Evolutionary conservation across 2,113 vertebrate genomes (phyloP).

Genomic region (Cygnus buccinator): DNA sequence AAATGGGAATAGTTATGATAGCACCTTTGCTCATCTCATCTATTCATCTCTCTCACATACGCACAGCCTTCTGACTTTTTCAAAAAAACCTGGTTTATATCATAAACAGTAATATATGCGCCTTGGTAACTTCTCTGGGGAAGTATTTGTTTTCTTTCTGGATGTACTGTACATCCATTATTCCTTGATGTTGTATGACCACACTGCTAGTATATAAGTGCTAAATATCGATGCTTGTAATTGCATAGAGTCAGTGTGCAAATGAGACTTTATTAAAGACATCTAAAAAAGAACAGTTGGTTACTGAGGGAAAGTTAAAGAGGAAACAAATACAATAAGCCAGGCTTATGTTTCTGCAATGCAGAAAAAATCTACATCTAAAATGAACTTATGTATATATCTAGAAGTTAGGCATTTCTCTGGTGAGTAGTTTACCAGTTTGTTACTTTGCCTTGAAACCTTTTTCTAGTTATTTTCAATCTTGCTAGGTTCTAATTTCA

Average conservation of each 20-base stretch:
- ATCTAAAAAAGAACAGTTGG: background rate
- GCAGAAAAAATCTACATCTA: background rate
- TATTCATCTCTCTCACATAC: background rate
- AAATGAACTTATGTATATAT: background rate
- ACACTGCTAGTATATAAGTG: background rate
- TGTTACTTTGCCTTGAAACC: background rate
- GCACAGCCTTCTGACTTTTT: background rate
- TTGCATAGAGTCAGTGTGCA: background rate
- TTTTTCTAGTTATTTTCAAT: background rate
- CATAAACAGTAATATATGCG: background rate
- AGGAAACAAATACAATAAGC: background rate
- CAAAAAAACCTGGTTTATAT: background rate
- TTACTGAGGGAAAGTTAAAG: background rate
- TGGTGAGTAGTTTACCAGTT: background rate
- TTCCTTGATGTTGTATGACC: background rate
- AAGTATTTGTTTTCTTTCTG: background rate
- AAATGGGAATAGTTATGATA: background rate
- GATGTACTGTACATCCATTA: background rate
- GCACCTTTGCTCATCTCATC: background rate
- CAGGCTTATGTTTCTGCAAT: background rate
- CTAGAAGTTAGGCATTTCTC: background rate
- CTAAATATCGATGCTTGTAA: background rate
- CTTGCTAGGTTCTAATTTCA: background rate
- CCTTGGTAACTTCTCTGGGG: background rate
- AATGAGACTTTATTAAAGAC: background rate